A percentile compares a stretch with the other conserved stretches of the same genome.
Conservation (phyloP, 2,113 vertebrate genomes). For the Gymnogyps californianus region DNA sequence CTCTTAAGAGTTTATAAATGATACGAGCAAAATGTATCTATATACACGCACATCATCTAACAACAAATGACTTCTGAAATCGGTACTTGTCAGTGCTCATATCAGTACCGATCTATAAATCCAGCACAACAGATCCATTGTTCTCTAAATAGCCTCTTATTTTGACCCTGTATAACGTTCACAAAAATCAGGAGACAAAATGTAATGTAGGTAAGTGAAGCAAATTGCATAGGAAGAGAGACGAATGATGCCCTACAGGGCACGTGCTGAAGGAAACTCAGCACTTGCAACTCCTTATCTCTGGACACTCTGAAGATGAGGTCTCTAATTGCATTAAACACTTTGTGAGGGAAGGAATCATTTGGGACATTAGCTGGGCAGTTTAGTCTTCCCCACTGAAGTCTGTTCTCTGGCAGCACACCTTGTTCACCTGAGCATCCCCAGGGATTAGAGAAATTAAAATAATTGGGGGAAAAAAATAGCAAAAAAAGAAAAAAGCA, state of each 20-base stretch:
- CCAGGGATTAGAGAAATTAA: background rate
- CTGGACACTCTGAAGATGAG: background rate
- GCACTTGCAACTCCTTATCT: background rate
- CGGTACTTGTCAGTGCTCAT: background rate
- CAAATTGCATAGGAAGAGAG: background rate
- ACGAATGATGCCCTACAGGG: background rate
- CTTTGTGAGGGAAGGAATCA: background rate
- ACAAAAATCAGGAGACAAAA: background rate
- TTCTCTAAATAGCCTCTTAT: background rate
- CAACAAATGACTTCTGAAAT: background rate
- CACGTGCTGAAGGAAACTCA: background rate
- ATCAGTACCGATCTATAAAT: background rate
- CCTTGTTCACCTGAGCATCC: background rate
- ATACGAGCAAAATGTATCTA: background rate
- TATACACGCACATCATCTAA: background rate
- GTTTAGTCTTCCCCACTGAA: background rate
- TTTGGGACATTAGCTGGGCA: background rate
- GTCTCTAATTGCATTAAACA: background rate
- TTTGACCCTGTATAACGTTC: background rate
- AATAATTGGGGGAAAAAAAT: rapidly evolving
- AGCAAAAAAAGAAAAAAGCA: background rate
- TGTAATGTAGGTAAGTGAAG: background rate
- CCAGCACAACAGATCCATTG: background rate
- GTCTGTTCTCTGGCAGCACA: background rate
- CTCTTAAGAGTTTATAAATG: background rate